phyloP scores from a whole-genome alignment of 2,888 invertebrate species.

The Sminthurides aquaticus region DNA sequence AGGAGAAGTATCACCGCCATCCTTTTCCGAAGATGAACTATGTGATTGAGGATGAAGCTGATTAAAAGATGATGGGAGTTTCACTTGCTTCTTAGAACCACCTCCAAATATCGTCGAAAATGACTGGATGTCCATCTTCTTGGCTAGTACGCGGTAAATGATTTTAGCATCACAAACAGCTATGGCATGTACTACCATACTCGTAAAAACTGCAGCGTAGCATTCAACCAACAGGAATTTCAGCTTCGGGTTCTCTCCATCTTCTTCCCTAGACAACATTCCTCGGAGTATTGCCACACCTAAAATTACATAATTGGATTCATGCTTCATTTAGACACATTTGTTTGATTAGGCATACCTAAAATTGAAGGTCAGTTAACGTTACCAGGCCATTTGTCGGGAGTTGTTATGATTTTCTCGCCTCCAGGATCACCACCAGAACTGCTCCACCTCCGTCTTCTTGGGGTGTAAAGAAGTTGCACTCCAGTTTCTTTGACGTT shows the following conservation, averaged over 20 bases:
- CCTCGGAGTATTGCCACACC: constrained; percentile 90
- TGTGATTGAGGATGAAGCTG: constrained; percentile 42
- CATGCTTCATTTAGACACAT: no score
- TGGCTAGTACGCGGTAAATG: constrained; percentile 76
- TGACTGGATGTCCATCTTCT: constrained; percentile 66
- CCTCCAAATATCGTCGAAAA: constrained; percentile 84
- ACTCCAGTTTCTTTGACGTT: constrained; percentile 34
- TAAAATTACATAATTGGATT: constrained; percentile 38
- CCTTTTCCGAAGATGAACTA: constrained; percentile 41
- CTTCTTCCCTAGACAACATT: constrained; percentile 82
- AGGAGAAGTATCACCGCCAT: constrained; percentile 43
- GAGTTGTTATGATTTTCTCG: constrained; percentile 63
- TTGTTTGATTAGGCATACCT: no score
- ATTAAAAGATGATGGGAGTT: constrained; percentile 62
- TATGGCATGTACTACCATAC: constrained; percentile 83
- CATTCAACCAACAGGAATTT: constrained; percentile 87
- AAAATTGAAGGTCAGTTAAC: no score
- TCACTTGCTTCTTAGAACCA: constrained; percentile 74
- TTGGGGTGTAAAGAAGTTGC: constrained; percentile 46
- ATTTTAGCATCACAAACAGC: constrained; percentile 90
- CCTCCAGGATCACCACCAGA: constrained; percentile 55
- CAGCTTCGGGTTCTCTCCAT: constrained; percentile 86
- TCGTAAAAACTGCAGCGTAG: constrained; percentile 86
- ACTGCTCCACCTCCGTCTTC: constrained; percentile 65
- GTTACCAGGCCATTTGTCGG: constrained; percentile 76